A percentile compares a stretch with the other conserved stretches of the same genome.
phyloP scores from a whole-genome alignment of 2,888 invertebrate species.

The Entomobrya multifasciata region DNA sequence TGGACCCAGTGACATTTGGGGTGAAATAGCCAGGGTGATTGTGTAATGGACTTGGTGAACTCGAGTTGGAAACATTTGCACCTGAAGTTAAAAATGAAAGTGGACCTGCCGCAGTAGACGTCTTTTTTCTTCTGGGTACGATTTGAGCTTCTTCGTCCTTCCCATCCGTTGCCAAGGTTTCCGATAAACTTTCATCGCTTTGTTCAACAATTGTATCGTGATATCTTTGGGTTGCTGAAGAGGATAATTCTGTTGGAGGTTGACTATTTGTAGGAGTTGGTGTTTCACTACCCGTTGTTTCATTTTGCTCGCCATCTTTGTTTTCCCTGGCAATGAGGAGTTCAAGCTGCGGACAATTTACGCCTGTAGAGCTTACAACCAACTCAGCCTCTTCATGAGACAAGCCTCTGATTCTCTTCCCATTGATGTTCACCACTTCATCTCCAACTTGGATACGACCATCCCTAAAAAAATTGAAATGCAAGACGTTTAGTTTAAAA shows the following conservation, averaged over 20 bases:
- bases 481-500: neutral
- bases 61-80: neutral
- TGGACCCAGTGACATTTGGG: neutral
- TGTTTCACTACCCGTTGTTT: neutral
- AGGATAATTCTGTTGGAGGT: no score
- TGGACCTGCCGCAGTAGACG: neutral
- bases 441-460: conserved; percentile 87
- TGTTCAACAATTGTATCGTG: conserved; percentile 77
- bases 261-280: conserved; percentile 31
- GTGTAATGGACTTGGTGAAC: conserved; percentile 18
- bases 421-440: conserved; percentile 88
- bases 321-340: conserved; percentile 77
- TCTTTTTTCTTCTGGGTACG: conserved; percentile 25
- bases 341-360: conserved; percentile 78
- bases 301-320: neutral
- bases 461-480: conserved; percentile 83
- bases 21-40: conserved; percentile 60
- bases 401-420: conserved; percentile 86
- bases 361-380: conserved; percentile 69
- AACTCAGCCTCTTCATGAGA: conserved; percentile 79
- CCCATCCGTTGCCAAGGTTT: neutral
- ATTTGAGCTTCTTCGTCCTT: neutral
- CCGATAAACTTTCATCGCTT: conserved; percentile 71
- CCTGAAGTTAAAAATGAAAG: conserved; percentile 21
- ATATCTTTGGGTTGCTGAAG: neutral